phyloP scores from a whole-genome alignment of 2,113 vertebrate species.

The Heterocephalus glaber region DNA sequence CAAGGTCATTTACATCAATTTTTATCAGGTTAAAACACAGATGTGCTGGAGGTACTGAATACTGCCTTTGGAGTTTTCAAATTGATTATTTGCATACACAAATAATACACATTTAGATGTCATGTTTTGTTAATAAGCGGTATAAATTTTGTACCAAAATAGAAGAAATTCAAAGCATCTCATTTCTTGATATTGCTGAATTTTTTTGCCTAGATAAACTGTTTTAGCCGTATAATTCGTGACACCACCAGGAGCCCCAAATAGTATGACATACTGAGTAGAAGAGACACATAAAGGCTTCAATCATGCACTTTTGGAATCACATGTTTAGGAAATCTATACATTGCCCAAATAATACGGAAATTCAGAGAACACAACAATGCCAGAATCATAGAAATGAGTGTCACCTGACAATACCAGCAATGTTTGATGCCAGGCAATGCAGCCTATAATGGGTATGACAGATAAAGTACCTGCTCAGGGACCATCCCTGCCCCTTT shows the following conservation, averaged over 20 bases:
- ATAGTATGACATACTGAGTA: background rate
- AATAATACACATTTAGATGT: background rate
- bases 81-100: background rate
- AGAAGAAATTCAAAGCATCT: constrained; percentile 16
- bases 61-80: background rate
- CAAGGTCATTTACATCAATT: background rate
- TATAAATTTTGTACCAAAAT: constrained; percentile 40
- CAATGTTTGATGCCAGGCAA: background rate
- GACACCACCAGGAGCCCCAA: background rate
- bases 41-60: background rate
- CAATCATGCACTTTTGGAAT: background rate
- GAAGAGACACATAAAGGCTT: background rate
- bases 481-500: background rate
- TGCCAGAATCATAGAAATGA: background rate
- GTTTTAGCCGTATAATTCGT: background rate
- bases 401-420: background rate
- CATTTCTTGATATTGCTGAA: constrained; percentile 31
- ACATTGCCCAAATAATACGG: background rate
- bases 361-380: background rate
- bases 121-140: background rate
- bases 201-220: constrained; percentile 45
- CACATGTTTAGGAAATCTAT: background rate
- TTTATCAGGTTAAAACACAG: background rate
- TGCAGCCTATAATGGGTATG: background rate
- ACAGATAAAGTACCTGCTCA: background rate